Conservation (phyloP, 2,113 vertebrate genomes). For the Takifugu bimaculatus region DNA sequence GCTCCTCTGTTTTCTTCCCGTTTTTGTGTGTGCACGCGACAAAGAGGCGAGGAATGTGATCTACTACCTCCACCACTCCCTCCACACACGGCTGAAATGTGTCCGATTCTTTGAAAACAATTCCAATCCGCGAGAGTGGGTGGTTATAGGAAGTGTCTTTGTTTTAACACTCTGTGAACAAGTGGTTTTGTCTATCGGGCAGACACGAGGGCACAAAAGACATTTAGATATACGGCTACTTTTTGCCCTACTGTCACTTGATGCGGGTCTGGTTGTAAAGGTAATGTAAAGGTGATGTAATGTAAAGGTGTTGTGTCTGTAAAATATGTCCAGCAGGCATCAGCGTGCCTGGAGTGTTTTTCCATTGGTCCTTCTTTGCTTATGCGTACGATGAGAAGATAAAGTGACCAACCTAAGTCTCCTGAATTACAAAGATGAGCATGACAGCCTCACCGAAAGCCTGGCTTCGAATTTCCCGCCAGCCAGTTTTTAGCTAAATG, state of each 20-base stretch:
- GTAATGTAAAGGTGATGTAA: too few relatives aligned
- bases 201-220: constrained; percentile 5
- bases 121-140: constrained; percentile 26
- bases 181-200: neutral
- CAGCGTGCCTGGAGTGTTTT: constrained; percentile 39
- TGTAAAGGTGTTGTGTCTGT: constrained; percentile 24
- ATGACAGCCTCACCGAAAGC: constrained; percentile 28
- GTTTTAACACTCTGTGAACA: constrained; percentile 5
- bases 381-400: constrained; percentile 54
- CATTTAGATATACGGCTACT: neutral
- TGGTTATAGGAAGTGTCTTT: constrained; percentile 4
- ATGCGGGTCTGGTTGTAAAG: too few relatives aligned
- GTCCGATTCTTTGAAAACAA: constrained; percentile 34
- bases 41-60: constrained; percentile 20
- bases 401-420: constrained; percentile 56
- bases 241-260: too few relatives aligned
- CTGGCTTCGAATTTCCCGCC: constrained; percentile 7
- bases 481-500: constrained; percentile 2
- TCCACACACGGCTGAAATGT: constrained; percentile 47
- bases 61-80: constrained; percentile 30
- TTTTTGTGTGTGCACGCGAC: constrained; percentile 2
- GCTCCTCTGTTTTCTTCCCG: constrained; percentile 43
- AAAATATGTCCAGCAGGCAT: constrained; percentile 54
- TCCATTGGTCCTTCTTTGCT: constrained; percentile 35
- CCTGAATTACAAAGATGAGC: constrained; percentile 51